A percentile compares a stretch with the other conserved stretches of the same genome.
Evolutionary conservation across 2,797 vertebrate species (phyloP).

Genomic region (Carduelis carduelis): DNA sequence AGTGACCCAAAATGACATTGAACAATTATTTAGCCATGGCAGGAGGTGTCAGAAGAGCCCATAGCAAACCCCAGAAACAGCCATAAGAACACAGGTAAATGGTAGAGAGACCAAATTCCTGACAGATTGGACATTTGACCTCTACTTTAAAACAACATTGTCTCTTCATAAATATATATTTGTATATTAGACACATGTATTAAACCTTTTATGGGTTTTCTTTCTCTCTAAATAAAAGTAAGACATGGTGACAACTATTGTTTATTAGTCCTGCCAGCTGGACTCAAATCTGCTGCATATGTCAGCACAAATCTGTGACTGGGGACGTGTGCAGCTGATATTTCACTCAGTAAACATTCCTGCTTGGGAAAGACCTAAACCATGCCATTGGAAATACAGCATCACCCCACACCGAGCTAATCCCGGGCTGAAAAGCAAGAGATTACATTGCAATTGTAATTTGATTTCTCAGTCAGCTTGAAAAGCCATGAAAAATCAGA

Average conservation of each 20-base stretch:
- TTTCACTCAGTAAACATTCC: neutral
- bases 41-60: neutral
- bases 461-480: neutral
- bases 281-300: neutral
- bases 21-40: neutral
- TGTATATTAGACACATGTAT: neutral
- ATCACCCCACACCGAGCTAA: neutral
- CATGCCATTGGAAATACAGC: neutral
- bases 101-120: neutral
- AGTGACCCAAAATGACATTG: slow-evolving; percentile 28
- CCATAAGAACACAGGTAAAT: neutral
- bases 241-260: neutral
- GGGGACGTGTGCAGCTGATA: neutral
- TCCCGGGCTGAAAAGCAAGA: neutral
- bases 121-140: neutral
- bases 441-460: neutral
- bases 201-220: neutral
- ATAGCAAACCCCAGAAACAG: neutral
- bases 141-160: neutral
- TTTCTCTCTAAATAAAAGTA: neutral
- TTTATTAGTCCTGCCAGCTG: neutral
- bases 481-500: neutral
- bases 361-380: neutral
- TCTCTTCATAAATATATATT: neutral
- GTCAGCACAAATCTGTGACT: neutral